Conservation (phyloP, 1,140 invertebrate species). For the Habropoda laboriosa region DNA sequence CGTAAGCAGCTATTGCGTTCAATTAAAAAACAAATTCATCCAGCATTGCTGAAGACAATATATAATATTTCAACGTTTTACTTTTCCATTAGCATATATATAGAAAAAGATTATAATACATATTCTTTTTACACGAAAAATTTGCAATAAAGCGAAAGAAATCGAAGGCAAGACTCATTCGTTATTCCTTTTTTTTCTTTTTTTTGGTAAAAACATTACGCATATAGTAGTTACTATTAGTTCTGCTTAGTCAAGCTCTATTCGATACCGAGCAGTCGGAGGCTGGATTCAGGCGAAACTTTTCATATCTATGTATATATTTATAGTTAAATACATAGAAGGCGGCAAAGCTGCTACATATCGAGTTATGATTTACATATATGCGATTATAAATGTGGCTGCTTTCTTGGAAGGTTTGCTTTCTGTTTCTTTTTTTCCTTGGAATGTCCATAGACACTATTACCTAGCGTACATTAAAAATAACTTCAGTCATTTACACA, state of each 20-base stretch:
- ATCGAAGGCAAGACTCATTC: conserved; percentile 1
- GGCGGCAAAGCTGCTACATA: conserved; percentile 63
- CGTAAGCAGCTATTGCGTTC: background rate
- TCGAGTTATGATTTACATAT: conserved; percentile 57
- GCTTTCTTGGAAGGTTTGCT: conserved; percentile 55
- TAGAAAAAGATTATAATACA: background rate
- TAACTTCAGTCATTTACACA: conserved; percentile 74
- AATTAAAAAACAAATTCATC: conserved; percentile 23
- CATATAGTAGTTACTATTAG: conserved; percentile 23
- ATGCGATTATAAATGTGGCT: conserved; percentile 60
- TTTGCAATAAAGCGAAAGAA: background rate
- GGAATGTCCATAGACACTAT: conserved; percentile 70
- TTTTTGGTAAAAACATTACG: conserved; percentile 39
- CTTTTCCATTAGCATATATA: background rate
- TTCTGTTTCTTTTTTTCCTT: conserved; percentile 51
- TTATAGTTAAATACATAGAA: conserved; percentile 71
- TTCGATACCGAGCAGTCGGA: conserved; percentile 52
- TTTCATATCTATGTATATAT: conserved; percentile 62
- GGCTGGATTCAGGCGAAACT: conserved; percentile 42
- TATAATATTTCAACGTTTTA: conserved; percentile 5
- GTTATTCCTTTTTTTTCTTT: too few relatives aligned
- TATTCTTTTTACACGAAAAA: background rate
- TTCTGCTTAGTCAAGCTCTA: conserved; percentile 46
- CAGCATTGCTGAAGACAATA: conserved; percentile 60
- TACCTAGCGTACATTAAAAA: conserved; percentile 74